Conservation (phyloP, 2,888 invertebrate species). For the Oxystoma pomonae region DNA sequence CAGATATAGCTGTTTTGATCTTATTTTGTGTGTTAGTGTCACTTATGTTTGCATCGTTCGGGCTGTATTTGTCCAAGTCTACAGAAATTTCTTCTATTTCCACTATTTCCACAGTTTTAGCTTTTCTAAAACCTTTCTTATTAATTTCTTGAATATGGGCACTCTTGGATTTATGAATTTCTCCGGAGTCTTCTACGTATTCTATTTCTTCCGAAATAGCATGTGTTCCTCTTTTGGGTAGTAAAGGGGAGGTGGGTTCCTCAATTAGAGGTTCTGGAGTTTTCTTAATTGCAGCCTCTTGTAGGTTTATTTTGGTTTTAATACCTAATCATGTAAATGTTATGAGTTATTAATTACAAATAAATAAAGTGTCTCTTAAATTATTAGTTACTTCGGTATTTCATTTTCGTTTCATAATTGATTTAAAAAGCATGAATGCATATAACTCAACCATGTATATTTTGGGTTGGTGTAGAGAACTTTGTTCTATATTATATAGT, state of each 20-base stretch:
- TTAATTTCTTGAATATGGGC: conserved; percentile 23
- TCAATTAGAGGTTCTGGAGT: conserved; percentile 36
- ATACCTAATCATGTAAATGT: conserved; percentile 28
- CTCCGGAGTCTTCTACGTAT: conserved; percentile 26
- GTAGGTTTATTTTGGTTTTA: conserved; percentile 33
- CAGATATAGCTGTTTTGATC: conserved; percentile 37
- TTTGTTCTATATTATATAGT: background rate
- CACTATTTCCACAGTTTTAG: conserved; percentile 35
- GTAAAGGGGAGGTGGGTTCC: conserved; percentile 34
- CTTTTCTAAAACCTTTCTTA: conserved; percentile 30
- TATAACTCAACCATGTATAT: too few relatives aligned
- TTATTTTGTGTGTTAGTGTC: conserved; percentile 29
- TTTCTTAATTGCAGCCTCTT: conserved; percentile 22
- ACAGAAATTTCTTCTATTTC: conserved; percentile 35
- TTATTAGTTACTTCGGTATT: background rate
- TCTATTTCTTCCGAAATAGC: conserved; percentile 33
- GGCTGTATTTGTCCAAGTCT: background rate
- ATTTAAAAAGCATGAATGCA: background rate
- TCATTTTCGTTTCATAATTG: background rate
- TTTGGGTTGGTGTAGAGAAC: too few relatives aligned
- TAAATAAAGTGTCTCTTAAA: background rate
- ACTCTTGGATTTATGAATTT: conserved; percentile 20
- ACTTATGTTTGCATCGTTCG: conserved; percentile 21
- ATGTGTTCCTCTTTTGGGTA: conserved; percentile 22
- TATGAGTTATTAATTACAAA: background rate